These are phyloP conservation scores for Microtus obscurus DNA, from an alignment of 2,797 vertebrate genomes.

Conservation along the genomic window DNA sequence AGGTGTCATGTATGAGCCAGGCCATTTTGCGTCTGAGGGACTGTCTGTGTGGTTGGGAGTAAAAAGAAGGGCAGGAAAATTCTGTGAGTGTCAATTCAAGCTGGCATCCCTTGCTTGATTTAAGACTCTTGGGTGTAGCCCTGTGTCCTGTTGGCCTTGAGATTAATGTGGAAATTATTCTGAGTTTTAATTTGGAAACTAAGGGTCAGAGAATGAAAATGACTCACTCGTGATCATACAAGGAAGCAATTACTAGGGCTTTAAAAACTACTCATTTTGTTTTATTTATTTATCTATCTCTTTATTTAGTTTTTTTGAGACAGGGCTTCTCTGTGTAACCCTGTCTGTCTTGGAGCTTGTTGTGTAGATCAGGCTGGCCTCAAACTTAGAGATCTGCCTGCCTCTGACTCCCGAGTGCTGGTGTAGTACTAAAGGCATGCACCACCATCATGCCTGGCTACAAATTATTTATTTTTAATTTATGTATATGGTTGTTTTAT, in stretches of 20 bases:
- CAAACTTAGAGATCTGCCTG: background rate
- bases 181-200: constrained; percentile 56
- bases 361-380: too few relatives aligned
- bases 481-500: background rate
- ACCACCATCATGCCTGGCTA: background rate
- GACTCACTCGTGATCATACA: background rate
- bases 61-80: background rate
- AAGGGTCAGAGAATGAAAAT: constrained; percentile 38
- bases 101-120: background rate
- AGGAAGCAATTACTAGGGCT: constrained; percentile 1
- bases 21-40: background rate
- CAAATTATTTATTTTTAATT: background rate
- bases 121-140: background rate
- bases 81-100: background rate
- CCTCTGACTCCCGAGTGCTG: background rate
- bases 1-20: background rate
- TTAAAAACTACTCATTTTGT: background rate
- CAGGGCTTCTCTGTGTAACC: background rate
- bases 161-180: constrained; percentile 52
- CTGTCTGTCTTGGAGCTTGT: background rate
- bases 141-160: background rate
- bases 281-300: background rate
- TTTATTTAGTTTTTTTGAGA: background rate
- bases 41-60: background rate
- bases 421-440: background rate